Percentiles rank a stretch among this genome's conserved stretches.
Conservation (phyloP, 2,888 invertebrate species). For the Amphiduros pacificus region DNA sequence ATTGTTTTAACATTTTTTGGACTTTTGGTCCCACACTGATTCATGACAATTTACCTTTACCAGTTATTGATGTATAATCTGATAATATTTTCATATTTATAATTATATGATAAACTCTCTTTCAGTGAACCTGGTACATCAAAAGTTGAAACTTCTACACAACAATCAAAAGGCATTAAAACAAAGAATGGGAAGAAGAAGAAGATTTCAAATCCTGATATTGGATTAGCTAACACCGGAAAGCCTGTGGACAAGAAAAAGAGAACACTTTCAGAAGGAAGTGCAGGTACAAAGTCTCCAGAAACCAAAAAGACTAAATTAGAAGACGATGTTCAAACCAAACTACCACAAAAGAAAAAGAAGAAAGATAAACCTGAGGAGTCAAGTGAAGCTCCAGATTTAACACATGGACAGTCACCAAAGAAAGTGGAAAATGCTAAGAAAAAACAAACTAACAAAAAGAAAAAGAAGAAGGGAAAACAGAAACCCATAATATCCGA, state of each 20-base stretch:
- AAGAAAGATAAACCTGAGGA: conserved; percentile 19
- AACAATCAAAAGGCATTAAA: conserved; percentile 2
- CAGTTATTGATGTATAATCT: too few species aligned
- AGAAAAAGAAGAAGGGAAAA: conserved; percentile 28
- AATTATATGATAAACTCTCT: too few species aligned
- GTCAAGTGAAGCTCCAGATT: conserved; percentile 12
- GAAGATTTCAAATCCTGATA: conserved; percentile 7
- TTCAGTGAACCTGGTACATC: too few species aligned
- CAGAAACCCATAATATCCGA: conserved; percentile 63
- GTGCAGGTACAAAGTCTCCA: not conserved
- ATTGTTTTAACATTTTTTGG: too few species aligned
- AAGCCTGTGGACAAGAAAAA: not conserved
- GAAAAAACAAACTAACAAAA: conserved; percentile 19
- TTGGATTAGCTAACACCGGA: not conserved
- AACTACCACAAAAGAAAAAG: not conserved
- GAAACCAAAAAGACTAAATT: not conserved
- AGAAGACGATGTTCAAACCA: conserved; percentile 2
- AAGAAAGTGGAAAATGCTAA: conserved; percentile 25
- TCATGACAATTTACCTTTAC: too few species aligned
- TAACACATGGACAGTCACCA: conserved; percentile 22
- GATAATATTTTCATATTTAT: too few species aligned
- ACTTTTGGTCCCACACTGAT: too few species aligned
- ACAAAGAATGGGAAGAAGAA: conserved; percentile 21
- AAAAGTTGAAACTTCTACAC: conserved; percentile 3
- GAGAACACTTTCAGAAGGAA: not conserved